Conservation (phyloP, 2,888 invertebrate genomes). For the Teleogryllus oceanicus region DNA sequence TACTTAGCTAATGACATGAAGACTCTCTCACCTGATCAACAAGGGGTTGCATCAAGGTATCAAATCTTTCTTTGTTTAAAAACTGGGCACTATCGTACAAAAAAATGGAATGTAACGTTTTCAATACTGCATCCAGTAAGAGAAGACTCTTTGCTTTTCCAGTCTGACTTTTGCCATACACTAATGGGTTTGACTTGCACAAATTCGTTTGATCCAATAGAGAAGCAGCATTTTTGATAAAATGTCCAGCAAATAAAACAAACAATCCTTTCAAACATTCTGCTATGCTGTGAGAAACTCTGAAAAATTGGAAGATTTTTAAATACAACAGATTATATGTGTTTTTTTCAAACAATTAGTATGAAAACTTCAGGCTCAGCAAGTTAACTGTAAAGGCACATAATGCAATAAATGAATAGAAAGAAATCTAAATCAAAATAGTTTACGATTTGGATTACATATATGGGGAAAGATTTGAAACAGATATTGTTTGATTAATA, state of each 20-base stretch:
- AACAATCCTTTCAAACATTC: conserved; percentile 82
- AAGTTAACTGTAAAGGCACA: too few relatives aligned
- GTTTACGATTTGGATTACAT: neutral
- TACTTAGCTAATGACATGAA: neutral
- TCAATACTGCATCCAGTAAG: conserved; percentile 67
- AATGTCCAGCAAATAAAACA: conserved; percentile 82
- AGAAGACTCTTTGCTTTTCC: conserved; percentile 57
- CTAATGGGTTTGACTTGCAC: conserved; percentile 53
- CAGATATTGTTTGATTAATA: too few relatives aligned
- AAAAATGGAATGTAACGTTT: conserved; percentile 74
- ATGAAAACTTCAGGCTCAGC: too few relatives aligned
- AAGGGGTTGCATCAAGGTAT: conserved; percentile 77
- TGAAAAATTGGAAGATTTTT: conserved; percentile 46
- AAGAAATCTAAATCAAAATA: too few relatives aligned
- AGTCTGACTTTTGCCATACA: conserved; percentile 47
- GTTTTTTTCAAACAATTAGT: too few relatives aligned
- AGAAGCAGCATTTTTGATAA: conserved; percentile 74
- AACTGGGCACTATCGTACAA: conserved; percentile 79
- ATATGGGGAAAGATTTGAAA: too few relatives aligned
- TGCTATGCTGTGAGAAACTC: conserved; percentile 72
- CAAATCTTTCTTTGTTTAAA: conserved; percentile 79
- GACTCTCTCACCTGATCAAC: conserved; percentile 67
- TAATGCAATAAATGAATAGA: too few relatives aligned
- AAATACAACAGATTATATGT: too few relatives aligned
- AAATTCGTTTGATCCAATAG: conserved; percentile 68